Evolutionary conservation across 1,140 invertebrate genomes (phyloP).

Genomic region (Trachymyrmex septentrionalis): DNA sequence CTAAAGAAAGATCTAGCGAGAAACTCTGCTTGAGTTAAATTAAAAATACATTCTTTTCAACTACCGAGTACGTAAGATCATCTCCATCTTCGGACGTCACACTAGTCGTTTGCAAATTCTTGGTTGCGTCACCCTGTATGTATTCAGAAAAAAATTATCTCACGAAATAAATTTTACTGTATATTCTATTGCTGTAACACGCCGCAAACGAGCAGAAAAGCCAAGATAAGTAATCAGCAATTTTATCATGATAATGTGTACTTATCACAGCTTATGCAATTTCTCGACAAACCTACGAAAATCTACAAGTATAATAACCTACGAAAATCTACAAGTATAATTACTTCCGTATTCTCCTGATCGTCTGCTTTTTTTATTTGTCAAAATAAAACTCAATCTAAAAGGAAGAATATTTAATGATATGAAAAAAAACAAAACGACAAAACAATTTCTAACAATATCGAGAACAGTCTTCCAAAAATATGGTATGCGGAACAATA

Average conservation of each 20-base stretch:
- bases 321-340: background rate
- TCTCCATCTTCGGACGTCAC: slow-evolving; percentile 12
- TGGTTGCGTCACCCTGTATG: background rate
- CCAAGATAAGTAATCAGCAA: background rate
- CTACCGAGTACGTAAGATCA: slow-evolving; percentile 30
- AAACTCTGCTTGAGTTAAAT: slow-evolving; percentile 57
- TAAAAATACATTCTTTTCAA: slow-evolving; percentile 67
- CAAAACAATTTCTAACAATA: background rate
- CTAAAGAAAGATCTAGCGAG: slow-evolving; percentile 26
- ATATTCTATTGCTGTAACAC: slow-evolving; percentile 4
- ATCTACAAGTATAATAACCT: background rate
- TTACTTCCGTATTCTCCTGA: background rate
- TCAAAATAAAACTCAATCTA: slow-evolving; percentile 9
- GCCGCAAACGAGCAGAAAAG: background rate
- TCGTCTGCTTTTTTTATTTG: background rate
- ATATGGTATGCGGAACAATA: background rate
- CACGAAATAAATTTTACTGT: slow-evolving; percentile 23
- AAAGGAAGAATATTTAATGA: background rate
- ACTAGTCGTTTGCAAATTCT: slow-evolving; percentile 29
- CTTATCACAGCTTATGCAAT: background rate
- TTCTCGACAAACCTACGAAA: background rate
- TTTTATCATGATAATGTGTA: slow-evolving; percentile 9
- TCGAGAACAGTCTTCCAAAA: background rate
- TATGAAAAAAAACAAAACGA: background rate
- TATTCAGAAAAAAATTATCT: slow-evolving; percentile 29